Evolutionary conservation across 2,888 invertebrate species (phyloP).

Genomic region (Camponotus fellah): DNA sequence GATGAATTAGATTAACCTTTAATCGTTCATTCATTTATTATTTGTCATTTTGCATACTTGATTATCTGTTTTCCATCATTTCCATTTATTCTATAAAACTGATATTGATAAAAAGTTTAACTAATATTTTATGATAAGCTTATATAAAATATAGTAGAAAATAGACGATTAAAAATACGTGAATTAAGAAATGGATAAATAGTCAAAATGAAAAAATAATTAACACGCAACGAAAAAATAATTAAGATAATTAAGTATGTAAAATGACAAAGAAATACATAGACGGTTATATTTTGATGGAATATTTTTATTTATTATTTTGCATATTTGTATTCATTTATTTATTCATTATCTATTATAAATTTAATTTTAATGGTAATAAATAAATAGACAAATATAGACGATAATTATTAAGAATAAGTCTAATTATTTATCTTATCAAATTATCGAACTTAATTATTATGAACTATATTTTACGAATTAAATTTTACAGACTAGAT

Average conservation of each 20-base stretch:
- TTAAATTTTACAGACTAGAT: slow-evolving; percentile 25
- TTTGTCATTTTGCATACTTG: not conserved
- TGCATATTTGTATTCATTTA: not conserved
- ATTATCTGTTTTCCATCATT: not conserved
- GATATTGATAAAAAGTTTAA: not conserved
- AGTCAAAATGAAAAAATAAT: no score
- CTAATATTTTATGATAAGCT: not conserved
- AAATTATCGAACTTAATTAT: not conserved
- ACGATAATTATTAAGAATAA: not conserved
- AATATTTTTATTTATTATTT: slow-evolving; percentile 11
- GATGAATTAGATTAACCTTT: no score
- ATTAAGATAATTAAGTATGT: not conserved
- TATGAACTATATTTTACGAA: slow-evolving; percentile 1
- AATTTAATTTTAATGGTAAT: not conserved
- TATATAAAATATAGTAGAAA: not conserved
- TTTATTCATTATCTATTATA: slow-evolving; percentile 9
- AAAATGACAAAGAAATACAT: not conserved
- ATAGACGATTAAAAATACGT: not conserved
- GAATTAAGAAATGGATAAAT: not conserved
- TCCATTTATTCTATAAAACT: not conserved
- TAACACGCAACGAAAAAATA: not conserved
- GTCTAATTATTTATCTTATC: slow-evolving; percentile 1
- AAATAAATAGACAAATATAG: not conserved
- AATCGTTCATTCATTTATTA: no score
- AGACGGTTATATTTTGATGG: not conserved